Base-by-base conservation (phyloP, 2,888 invertebrate species). In the Harpagoxenus sublaevis region DNA sequence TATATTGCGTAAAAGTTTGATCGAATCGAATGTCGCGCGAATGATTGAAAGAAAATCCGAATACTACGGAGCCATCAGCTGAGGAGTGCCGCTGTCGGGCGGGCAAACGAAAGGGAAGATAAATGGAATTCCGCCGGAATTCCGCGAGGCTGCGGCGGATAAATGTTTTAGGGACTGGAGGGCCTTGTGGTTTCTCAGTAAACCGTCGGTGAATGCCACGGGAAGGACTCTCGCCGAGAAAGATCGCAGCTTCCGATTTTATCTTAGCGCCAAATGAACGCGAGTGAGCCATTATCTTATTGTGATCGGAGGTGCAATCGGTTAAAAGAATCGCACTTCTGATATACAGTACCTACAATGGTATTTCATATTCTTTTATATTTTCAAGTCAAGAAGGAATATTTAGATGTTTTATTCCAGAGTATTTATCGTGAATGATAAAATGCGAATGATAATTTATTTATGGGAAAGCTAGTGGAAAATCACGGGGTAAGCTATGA, bases 21-120 rank as follows among this genome's bases (percentile, higher is more conserved):
- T 91, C 86, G 86, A 89, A 87, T 85, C 85, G 84, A 63, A 87
- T 88, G 71, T 39, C 83, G 68, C 84, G 79, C 68, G 89, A 86
- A 90, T 90, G 91, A 91, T 85, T 88, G 91, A 91, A 90, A 88
- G 90, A 85, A 89, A 91, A 89, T 84, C 87, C 87, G 85, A 79
- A 86, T 87, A 90, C 83, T 90, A 90, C 39, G 84, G 73, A 85
- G 85, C 86, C 89, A 87, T 85, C 87, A 83, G 68, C 10, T 71
- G 75, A 65, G 51, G 53, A 65, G 51, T 81, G 70, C 83, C 70
- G 12, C 9, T 45, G 18, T 51, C 8, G 28, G 28, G 23, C 39
- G 23, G 70, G 71, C 88, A 74, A 84, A 71, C 84, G 87, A 84
- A 84, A 83, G 73, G 81, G 83, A 90, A 90, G 90, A 91, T 88